phyloP scores from a whole-genome alignment of 1,140 invertebrate species.

The Gonioctena quinquepunctata region DNA sequence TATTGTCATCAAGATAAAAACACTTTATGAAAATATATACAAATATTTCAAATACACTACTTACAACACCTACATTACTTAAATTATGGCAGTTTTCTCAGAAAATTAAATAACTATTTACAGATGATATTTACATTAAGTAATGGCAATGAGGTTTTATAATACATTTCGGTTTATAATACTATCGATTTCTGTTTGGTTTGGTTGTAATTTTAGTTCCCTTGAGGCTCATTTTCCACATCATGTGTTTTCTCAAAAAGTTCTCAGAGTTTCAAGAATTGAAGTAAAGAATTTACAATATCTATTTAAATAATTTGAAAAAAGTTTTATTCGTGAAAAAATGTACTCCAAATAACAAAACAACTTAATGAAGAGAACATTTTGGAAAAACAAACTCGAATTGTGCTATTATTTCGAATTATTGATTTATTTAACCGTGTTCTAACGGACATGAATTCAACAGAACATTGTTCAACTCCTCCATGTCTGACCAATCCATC shows the following conservation, averaged over 20 bases:
- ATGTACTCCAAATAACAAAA: no score
- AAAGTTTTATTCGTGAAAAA: no score
- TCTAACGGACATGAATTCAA: constrained; percentile 78
- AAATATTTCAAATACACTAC: not conserved
- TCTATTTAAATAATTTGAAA: no score
- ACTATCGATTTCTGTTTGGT: not conserved
- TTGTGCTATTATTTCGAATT: not conserved
- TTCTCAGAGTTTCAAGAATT: no score
- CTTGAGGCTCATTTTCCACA: not conserved
- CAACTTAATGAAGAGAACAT: no score
- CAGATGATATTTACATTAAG: constrained; percentile 2
- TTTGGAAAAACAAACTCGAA: not conserved
- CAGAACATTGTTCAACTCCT: constrained; percentile 77
- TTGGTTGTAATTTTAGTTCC: not conserved
- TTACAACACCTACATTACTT: not conserved
- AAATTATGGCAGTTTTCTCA: constrained; percentile 9
- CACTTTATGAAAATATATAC: not conserved
- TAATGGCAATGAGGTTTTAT: constrained; percentile 16
- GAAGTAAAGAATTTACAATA: no score
- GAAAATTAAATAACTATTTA: constrained; percentile 14
- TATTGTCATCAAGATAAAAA: not conserved
- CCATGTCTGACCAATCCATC: constrained; percentile 84
- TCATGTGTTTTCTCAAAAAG: not conserved
- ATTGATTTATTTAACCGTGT: not conserved
- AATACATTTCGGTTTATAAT: constrained; percentile 16